These are phyloP conservation scores for Drosophila eugracilis DNA, from an alignment of 1,140 invertebrate genomes.

Conservation along the genomic window DNA sequence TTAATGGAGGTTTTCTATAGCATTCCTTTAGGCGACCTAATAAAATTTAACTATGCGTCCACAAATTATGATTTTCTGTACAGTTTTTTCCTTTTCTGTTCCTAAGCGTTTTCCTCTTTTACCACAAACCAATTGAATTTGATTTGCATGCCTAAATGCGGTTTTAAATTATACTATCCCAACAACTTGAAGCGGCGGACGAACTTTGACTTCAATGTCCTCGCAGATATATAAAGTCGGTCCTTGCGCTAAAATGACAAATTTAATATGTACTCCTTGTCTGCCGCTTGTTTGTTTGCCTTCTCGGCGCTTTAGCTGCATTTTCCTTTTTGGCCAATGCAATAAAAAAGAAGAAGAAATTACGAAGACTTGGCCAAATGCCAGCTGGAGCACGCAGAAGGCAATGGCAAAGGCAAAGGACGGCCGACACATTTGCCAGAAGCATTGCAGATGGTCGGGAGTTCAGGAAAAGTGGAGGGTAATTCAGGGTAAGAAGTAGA, in stretches of 20 bases:
- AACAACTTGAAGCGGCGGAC: conserved; percentile 3
- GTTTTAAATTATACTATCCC: conserved; percentile 37
- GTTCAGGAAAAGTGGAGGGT: background rate
- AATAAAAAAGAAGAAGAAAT: conserved; percentile 26
- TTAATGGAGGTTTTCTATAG: no score
- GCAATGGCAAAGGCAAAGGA: conserved; percentile 20
- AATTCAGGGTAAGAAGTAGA: background rate
- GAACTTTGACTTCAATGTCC: conserved; percentile 38
- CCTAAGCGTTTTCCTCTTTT: conserved; percentile 1
- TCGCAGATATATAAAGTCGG: conserved; percentile 28
- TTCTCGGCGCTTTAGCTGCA: conserved; percentile 57
- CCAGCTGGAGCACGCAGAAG: conserved; percentile 43
- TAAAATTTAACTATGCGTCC: background rate
- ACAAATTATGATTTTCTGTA: background rate
- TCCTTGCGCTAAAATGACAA: conserved; percentile 69
- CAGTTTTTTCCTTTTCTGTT: background rate
- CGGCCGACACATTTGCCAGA: conserved; percentile 51
- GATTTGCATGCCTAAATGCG: conserved; percentile 22
- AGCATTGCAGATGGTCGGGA: conserved; percentile 47
- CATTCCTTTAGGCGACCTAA: background rate
- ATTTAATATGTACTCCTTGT: conserved; percentile 74
- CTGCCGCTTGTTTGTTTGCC: conserved; percentile 63
- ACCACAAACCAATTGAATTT: conserved; percentile 5
- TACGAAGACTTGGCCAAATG: conserved; percentile 57
- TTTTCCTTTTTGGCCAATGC: conserved; percentile 47